Conservation (phyloP, 2,113 vertebrate species). For the Vicugna pacos region DNA sequence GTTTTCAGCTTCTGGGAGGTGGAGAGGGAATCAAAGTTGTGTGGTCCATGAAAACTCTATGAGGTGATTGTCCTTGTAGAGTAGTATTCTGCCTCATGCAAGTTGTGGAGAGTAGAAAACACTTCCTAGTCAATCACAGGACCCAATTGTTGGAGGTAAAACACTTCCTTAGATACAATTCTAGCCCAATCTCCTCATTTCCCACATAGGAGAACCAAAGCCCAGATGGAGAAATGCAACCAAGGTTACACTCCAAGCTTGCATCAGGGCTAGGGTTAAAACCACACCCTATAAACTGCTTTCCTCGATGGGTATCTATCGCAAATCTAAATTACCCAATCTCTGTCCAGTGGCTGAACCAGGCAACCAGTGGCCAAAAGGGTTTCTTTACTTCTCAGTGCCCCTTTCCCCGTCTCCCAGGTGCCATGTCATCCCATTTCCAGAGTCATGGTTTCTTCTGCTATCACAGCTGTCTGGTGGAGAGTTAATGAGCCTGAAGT, state of each 20-base stretch:
- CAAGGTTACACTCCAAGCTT: background rate
- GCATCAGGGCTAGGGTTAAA: background rate
- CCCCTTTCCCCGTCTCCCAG: background rate
- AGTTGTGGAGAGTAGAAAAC: background rate
- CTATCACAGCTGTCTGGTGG: background rate
- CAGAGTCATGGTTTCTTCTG: background rate
- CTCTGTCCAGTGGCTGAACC: background rate
- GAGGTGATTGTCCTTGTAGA: background rate
- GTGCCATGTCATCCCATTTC: background rate
- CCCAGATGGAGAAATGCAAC: background rate
- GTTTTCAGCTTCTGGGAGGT: background rate
- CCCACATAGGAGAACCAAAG: background rate
- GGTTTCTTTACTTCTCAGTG: background rate
- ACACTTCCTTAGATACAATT: background rate
- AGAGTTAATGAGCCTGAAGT: background rate
- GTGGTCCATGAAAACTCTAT: background rate
- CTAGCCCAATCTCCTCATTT: background rate
- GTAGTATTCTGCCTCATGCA: background rate
- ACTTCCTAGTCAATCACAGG: background rate
- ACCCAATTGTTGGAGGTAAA: background rate
- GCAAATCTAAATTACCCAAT: background rate
- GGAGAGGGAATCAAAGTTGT: background rate
- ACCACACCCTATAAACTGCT: background rate
- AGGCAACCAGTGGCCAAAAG: background rate
- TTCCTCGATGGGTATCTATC: background rate